Evolutionary conservation across 2,113 vertebrate genomes (phyloP).

Genomic region (Ictidomys tridecemlineatus): DNA sequence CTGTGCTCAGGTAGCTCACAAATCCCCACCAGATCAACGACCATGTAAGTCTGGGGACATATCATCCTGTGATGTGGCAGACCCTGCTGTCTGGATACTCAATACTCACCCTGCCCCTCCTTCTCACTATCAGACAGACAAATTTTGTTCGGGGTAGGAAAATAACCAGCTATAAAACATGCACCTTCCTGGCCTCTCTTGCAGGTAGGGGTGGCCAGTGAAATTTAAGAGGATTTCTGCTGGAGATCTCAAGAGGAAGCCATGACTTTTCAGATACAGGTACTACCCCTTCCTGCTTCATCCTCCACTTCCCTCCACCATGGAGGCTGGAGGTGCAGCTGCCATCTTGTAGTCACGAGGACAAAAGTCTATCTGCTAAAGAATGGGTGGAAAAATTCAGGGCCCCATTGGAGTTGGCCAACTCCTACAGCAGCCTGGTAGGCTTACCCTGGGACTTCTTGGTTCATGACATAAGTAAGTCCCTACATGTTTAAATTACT

Average conservation of each 20-base stretch:
- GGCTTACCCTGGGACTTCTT: not conserved
- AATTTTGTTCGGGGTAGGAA: not conserved
- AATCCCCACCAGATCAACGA: not conserved
- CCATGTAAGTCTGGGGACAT: not conserved
- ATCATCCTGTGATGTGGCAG: not conserved
- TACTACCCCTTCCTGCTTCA: not conserved
- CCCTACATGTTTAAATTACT: not conserved
- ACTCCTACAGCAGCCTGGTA: not conserved
- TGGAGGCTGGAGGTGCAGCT: not conserved
- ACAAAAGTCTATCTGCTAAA: not conserved
- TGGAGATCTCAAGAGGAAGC: not conserved
- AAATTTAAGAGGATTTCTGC: not conserved
- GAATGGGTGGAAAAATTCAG: not conserved
- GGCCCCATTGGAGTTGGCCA: rapidly evolving
- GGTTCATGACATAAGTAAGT: not conserved
- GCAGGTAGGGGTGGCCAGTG: not conserved
- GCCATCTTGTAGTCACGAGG: not conserved
- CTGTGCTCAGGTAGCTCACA: not conserved
- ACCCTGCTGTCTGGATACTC: not conserved
- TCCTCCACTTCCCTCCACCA: not conserved
- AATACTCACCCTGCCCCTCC: not conserved
- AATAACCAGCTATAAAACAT: not conserved
- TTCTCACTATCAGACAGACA: not conserved
- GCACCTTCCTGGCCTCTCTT: not conserved
- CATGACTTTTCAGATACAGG: not conserved